Evolutionary conservation across 2,113 vertebrate genomes (phyloP), one percentile per base, ranked within the genome.

Genomic region (Vimba vimba): DNA sequence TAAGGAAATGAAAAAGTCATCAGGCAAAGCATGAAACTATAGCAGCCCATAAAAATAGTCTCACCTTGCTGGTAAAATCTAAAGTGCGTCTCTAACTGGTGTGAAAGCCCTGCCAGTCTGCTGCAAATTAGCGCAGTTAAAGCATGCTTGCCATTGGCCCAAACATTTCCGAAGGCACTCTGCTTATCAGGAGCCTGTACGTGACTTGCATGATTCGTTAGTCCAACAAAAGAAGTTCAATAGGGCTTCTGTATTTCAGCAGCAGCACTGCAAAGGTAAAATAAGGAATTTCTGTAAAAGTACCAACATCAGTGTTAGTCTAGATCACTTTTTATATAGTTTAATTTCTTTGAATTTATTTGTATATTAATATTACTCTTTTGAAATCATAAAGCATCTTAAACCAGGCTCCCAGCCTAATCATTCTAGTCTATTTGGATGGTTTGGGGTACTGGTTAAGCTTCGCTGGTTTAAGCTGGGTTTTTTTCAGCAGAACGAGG

Each of bases 111-210:
- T 88, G 90, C 90, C 91, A 91, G 90, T 91, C 89, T 91, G 79
- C 87, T 91, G 88, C 92, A 92, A 94, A 94, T 95, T 90, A 94
- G 91, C 92, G 88, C 91, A 86, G 87, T 91, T 91, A 92, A 92
- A 91, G 89, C 73, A 10, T 89, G 91, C 90, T 88, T 88, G 91
- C 88, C 50, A 75, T 87, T 75, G 90, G 91, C 88, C 86, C 91
- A 88, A 91, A 90, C 85, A 91, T 93, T 92, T 92, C 92, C 91
- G 92, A 89, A 93, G 92, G 93, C 92, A 86, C 91, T 89, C 89
- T 92, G 92, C 93, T 94, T 94, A 95, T 94, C 92, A 93, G 93
- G 92, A 91, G 91, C 87, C 89, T 85, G 85, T 87, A 93, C 92
- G 93, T 94, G 94, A 92, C 90, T 90, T 59, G 94, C 94, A 94